Percentiles rank a stretch among this genome's conserved stretches.
Conservation (phyloP, 2,888 invertebrate genomes). For the Pandemis corylana region DNA sequence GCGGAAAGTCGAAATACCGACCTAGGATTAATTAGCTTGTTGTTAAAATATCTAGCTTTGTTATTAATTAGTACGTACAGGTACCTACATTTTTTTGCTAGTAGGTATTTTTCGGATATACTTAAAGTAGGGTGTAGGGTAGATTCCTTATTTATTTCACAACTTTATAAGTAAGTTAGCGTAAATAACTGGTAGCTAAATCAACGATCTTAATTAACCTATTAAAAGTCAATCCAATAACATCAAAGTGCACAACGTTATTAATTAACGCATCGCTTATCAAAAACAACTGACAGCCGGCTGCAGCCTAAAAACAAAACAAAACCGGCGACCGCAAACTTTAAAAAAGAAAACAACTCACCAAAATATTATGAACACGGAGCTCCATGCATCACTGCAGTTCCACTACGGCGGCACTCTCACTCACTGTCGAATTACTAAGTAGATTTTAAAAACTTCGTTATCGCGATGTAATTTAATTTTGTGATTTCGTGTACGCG, state of each 20-base stretch:
- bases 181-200: too few species aligned
- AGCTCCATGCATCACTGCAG: constrained; percentile 55
- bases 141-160: neutral
- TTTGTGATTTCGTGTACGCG: constrained; percentile 3
- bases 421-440: constrained; percentile 56
- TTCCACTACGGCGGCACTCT: constrained; percentile 50
- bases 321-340: constrained; percentile 10
- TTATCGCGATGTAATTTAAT: constrained; percentile 11
- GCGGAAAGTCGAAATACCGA: constrained; percentile 21
- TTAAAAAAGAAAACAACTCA: constrained; percentile 49
- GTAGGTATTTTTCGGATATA: neutral
- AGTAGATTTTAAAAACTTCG: constrained; percentile 26
- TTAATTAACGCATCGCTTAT: neutral
- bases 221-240: neutral
- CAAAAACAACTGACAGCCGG: constrained; percentile 14
- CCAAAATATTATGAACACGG: constrained; percentile 52
- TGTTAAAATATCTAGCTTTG: constrained; percentile 13
- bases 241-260: neutral
- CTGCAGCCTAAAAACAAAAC: neutral
- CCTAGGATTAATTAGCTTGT: constrained; percentile 26
- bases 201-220: neutral
- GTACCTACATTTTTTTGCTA: neutral
- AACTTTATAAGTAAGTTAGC: too few species aligned
- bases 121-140: neutral
- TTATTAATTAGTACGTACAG: neutral